Evolutionary conservation across 2,113 vertebrate genomes (phyloP), one percentile per base, ranked within the genome.

Genomic region (Aldabrachelys gigantea): DNA sequence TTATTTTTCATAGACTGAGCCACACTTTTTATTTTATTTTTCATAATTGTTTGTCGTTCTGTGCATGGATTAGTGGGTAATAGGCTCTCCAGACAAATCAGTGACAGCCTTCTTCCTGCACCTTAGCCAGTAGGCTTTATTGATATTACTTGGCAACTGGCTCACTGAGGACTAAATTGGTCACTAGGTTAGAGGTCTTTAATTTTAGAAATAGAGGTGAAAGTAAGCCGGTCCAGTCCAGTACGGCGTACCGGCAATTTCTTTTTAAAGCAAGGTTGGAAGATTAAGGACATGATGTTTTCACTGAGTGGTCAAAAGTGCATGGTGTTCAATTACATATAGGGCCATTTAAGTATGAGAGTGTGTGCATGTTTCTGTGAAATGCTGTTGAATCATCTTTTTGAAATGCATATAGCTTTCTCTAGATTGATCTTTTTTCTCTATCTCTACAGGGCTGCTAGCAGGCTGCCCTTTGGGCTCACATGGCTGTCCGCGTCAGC

Each of bases 281-380:
- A 93, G 89, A 59, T 56, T 92, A 89, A 96, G 86, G 91, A 94
- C 81, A 95, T 93, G 87, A 56, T 94, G 87, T 94, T 96, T 94
- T 90, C 57, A 79, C 53, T 94, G 93, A 82, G 90, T 86, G 76
- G 78, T 47, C 85, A 87, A 62, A 56, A 79, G 75, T 85, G 65
- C 29, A 56, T 76, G 52, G 85, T 89, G 19, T 95, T 95, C 50
- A 47, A 17, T 95, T 96, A 59, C 93, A 89, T 78, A 80, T 6
- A 41, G 79, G 88, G 89, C 82, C 85, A 87, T 56, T 53, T 83
- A 90, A 89, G 80, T 81, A 78, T 4, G 7, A 76, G 78, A 92
- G 65, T 83, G 87, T 96, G 94, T 88, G 54, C 80, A 80, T 1
- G 1, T 1, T 1, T 22, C 35, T 62, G 91, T 80, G 31, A 82